Base-by-base conservation (phyloP, 2,888 invertebrate species). In the Micoletzkya japonica region DNA sequence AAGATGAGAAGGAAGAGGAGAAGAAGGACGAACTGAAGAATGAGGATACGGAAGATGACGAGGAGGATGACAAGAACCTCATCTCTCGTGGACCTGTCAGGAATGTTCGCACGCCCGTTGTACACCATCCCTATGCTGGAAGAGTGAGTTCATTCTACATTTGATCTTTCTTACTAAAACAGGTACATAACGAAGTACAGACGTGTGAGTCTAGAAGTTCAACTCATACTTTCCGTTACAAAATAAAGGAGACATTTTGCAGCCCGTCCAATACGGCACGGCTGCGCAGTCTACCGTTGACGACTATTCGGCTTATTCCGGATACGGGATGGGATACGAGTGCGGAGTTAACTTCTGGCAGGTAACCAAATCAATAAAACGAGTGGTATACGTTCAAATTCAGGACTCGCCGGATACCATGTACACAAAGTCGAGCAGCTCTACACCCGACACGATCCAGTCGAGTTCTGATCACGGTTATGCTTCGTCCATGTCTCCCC, bases 1-100 rank as follows among this genome's bases (percentile, higher is more conserved):
- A 70, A 17, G 59, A 34, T 28, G 32, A 30, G 64, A 70, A n/a
- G 50, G 52, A 34, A 70, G 74, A 75, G 36, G 59, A 58, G 36
- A 57, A 54, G 37, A 58, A 68, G n/a, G 57, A 74, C 34, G 60
- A 73, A 10, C 20, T 24, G 4, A 56, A 20, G 17, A 28, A 39
- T 17, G 36, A 64, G n/a, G 58, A 52, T 4, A 34, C 6, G 6
- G 60, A n/a, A 44, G 58, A 77, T 56, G 71, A 75, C 39, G 61
- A 37, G 28, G 71, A 68, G 26, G 71, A 70, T 17, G 72, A 59
- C 10, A 77, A 73, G 0, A 78, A 77, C 32, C 73, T 84, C 49
- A 67, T 85, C 10, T 78, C 83, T 7, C 80, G 84, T 49, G 84
- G 84, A 10, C 84, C 84, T 4, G 79, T 84, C 24, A 74, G 79